A percentile compares a stretch with the other conserved stretches of the same genome.
phyloP scores from a whole-genome alignment of 2,797 vertebrate genomes.

The Knipowitschia caucasica region DNA sequence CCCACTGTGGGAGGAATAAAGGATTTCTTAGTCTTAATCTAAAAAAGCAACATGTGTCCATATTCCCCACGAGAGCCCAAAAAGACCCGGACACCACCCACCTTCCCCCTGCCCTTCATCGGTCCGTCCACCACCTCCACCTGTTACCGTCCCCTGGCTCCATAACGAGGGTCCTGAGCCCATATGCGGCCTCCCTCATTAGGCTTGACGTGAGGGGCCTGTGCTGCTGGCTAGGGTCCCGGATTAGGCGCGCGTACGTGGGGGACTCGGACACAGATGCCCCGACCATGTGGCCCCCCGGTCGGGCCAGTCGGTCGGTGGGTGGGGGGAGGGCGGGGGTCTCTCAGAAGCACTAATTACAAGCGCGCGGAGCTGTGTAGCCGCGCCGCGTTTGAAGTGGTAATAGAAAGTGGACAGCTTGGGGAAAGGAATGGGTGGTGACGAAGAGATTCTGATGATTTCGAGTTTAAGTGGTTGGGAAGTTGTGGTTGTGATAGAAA shows the following conservation, averaged over 20 bases:
- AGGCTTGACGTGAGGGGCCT: slow-evolving; percentile 71
- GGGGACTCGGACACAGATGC: slow-evolving; percentile 60
- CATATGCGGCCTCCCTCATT: slow-evolving; percentile 82
- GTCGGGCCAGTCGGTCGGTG: slow-evolving; percentile 55
- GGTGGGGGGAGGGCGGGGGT: too few species aligned
- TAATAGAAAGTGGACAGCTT: slow-evolving; percentile 26
- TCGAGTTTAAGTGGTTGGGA: too few species aligned
- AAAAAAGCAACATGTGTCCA: too few species aligned
- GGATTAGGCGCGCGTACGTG: slow-evolving; percentile 50
- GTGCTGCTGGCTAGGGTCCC: slow-evolving; percentile 69
- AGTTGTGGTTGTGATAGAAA: too few species aligned
- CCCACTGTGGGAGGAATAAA: too few species aligned
- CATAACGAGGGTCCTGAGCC: slow-evolving; percentile 75
- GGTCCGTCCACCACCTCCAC: slow-evolving; percentile 46
- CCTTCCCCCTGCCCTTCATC: slow-evolving; percentile 50
- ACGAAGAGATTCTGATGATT: neutral
- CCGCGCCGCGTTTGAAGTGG: slow-evolving; percentile 53
- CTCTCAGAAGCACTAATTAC: slow-evolving; percentile 72
- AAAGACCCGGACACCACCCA: slow-evolving; percentile 10
- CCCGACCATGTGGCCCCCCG: slow-evolving; percentile 71
- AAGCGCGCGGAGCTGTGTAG: slow-evolving; percentile 49
- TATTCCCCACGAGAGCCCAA: neutral
- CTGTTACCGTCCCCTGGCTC: slow-evolving; percentile 37
- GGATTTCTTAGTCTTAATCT: too few species aligned
- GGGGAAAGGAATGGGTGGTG: neutral